These are phyloP conservation scores for Varecia variegata DNA, from an alignment of 2,797 vertebrate genomes.

Conservation along the genomic window DNA sequence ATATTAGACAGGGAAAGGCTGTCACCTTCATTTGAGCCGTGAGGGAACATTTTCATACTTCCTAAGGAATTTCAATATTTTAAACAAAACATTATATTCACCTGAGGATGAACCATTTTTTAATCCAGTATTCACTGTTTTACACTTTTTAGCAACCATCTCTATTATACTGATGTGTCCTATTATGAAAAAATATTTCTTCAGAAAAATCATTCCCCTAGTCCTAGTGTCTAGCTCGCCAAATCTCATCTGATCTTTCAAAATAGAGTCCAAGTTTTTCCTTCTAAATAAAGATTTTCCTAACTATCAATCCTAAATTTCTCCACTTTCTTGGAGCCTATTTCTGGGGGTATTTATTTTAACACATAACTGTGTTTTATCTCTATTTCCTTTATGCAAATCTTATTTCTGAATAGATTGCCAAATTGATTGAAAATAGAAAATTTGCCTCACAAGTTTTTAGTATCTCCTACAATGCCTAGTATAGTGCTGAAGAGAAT, in stretches of 20 bases:
- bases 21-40: slow-evolving; percentile 5
- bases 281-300: neutral
- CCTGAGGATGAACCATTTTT: neutral
- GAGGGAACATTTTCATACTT: slow-evolving; percentile 11
- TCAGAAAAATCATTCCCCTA: neutral
- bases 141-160: neutral
- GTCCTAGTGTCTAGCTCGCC: neutral
- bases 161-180: neutral
- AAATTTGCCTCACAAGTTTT: neutral
- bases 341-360: neutral
- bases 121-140: neutral
- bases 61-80: slow-evolving; percentile 36
- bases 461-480: neutral
- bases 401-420: neutral
- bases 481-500: neutral
- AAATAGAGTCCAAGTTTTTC: neutral
- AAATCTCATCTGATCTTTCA: neutral
- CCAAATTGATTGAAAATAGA: neutral
- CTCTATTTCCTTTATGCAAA: neutral
- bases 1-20: neutral
- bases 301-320: neutral
- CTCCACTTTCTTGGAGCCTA: neutral
- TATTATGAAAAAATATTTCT: neutral
- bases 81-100: slow-evolving; percentile 32
- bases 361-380: neutral